A percentile compares a stretch with the other conserved stretches of the same genome.
These are phyloP conservation scores for Prunella fulvescens DNA, from an alignment of 2,113 vertebrate species.

Conservation along the genomic window DNA sequence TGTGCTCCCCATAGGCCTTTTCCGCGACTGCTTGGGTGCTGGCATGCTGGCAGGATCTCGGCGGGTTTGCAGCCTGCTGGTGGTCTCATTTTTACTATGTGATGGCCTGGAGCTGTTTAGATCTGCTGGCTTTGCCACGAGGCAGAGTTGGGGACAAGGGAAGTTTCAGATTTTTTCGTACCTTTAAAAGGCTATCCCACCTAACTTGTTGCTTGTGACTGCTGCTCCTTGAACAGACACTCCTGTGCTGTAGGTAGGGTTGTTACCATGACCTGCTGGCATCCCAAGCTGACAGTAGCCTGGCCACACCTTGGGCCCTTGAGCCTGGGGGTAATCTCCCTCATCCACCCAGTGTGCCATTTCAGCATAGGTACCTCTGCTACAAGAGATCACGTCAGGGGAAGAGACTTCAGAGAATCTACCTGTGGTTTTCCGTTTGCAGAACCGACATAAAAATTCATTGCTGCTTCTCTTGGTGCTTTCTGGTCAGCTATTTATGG, in stretches of 20 bases:
- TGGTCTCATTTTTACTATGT: accelerated
- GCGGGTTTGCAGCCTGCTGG: background rate
- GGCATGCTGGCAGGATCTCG: background rate
- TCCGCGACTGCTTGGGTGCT: background rate
- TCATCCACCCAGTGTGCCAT: background rate
- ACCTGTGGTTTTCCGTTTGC: background rate
- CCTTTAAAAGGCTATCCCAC: accelerated
- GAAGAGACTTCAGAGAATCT: background rate
- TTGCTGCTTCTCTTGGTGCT: background rate
- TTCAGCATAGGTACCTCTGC: background rate
- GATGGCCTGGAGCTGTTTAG: background rate
- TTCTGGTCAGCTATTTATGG: background rate
- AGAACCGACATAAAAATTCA: background rate
- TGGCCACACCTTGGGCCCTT: background rate
- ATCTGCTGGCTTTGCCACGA: background rate
- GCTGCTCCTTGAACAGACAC: background rate
- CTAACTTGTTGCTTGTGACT: background rate
- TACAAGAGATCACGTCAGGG: accelerated
- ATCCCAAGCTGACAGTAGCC: background rate
- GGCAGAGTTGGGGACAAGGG: background rate
- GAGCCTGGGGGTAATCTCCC: background rate
- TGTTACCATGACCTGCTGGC: accelerated
- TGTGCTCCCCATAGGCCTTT: background rate
- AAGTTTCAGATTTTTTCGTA: background rate
- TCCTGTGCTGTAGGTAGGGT: background rate